Evolutionary conservation across 92 coral and sea anemone species (phyloP).

Genomic region (Blastomussa wellsi): DNA sequence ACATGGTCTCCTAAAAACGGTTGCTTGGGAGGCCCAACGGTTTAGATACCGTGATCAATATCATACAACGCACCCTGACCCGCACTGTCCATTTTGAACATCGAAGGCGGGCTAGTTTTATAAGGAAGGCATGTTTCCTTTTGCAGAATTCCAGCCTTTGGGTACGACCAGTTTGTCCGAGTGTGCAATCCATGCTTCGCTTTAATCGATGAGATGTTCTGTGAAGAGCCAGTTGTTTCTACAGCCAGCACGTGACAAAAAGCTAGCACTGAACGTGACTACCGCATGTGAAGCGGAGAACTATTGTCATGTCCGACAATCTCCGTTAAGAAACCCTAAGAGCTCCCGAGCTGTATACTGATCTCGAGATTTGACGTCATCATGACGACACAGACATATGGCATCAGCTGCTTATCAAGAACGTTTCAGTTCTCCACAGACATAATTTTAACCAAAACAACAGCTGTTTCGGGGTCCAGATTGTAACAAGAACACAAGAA

Average conservation of each 20-base stretch:
- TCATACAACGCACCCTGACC: not conserved
- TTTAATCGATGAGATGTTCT: slow-evolving; percentile 90
- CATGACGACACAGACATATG: not conserved
- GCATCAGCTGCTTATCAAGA: not conserved
- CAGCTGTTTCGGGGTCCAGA: not conserved
- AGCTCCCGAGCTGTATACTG: not conserved
- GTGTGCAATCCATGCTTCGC: slow-evolving; percentile 96
- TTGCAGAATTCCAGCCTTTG: slow-evolving; percentile 82
- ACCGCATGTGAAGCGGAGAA: not conserved
- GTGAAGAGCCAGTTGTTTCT: slow-evolving; percentile 42
- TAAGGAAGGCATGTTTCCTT: not conserved
- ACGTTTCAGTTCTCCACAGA: not conserved
- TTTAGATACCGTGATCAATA: not conserved
- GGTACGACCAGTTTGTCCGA: slow-evolving; percentile 86
- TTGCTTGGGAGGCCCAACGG: too few species aligned
- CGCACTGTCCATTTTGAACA: not conserved
- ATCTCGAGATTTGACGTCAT: not conserved
- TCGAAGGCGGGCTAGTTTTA: not conserved
- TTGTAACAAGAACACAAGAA: not conserved
- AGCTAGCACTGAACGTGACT: not conserved
- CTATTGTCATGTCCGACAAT: not conserved
- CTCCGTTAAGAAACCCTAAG: not conserved
- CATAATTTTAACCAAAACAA: not conserved
- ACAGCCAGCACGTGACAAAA: slow-evolving; percentile 28
- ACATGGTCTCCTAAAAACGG: too few species aligned